phyloP scores from a whole-genome alignment of 2,113 vertebrate genomes.

The Holacanthus passer region DNA sequence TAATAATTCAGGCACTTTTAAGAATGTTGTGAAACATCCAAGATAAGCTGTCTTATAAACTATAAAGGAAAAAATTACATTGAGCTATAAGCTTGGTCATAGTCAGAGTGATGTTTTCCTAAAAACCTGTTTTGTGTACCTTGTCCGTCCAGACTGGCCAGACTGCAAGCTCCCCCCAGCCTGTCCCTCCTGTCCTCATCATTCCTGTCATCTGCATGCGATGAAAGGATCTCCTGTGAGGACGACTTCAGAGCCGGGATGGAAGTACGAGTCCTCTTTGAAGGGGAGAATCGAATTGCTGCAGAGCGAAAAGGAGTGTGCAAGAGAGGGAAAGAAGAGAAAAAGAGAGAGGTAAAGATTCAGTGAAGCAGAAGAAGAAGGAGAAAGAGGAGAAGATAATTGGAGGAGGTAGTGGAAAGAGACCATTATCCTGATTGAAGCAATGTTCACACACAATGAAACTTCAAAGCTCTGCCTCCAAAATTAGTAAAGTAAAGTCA shows the following conservation, averaged over 20 bases:
- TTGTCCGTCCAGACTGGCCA: conserved; percentile 95
- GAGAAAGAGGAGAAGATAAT: conserved; percentile 27
- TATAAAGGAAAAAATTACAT: background rate
- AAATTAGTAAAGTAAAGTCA: conserved; percentile 43
- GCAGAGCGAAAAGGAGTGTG: conserved; percentile 23
- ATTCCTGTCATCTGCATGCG: conserved; percentile 86
- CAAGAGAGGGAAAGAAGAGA: conserved; percentile 2
- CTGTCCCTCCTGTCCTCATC: conserved; percentile 86
- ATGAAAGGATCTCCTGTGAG: conserved; percentile 94
- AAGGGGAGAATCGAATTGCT: conserved; percentile 94
- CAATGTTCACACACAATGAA: conserved; percentile 31
- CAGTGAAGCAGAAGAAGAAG: background rate
- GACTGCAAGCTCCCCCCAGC: conserved; percentile 91
- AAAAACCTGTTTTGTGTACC: conserved; percentile 80
- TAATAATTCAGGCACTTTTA: conserved; percentile 8
- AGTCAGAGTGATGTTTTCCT: background rate
- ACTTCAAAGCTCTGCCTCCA: conserved; percentile 24
- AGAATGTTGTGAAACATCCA: background rate
- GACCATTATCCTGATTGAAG: conserved; percentile 22
- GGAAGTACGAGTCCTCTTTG: conserved; percentile 93
- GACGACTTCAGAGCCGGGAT: conserved; percentile 92
- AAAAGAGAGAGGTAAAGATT: background rate
- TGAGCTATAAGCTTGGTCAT: background rate
- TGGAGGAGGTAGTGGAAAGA: conserved; percentile 5
- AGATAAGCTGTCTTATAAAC: conserved; percentile 3